Evolutionary conservation across 2,888 invertebrate species (phyloP).

Genomic region (Hirtodrosophila alboralis): DNA sequence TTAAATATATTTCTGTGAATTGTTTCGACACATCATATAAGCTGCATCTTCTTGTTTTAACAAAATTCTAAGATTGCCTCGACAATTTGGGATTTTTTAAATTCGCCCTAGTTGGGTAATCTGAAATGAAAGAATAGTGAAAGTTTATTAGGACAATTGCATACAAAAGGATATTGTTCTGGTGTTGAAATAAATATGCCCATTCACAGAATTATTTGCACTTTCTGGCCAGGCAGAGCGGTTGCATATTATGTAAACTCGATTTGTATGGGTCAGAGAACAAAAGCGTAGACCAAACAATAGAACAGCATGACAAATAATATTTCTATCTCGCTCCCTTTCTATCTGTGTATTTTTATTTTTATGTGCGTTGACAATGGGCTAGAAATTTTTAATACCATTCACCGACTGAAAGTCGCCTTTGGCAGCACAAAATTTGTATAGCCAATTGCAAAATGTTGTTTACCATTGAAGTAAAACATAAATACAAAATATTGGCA

Average conservation of each 20-base stretch:
- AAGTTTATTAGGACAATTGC: conserved; percentile 4
- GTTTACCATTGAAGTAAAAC: conserved; percentile 53
- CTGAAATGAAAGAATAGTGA: neutral
- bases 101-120: neutral
- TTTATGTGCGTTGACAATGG: conserved; percentile 52
- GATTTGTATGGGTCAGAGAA: conserved; percentile 17
- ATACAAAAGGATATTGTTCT: conserved; percentile 6
- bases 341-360: conserved; percentile 1
- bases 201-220: conserved; percentile 23
- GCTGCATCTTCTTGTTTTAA: too few relatives aligned
- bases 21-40: too few relatives aligned
- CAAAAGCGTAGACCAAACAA: conserved; percentile 43
- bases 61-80: too few relatives aligned
- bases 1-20: too few relatives aligned
- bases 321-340: too few relatives aligned
- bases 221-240: conserved; percentile 4
- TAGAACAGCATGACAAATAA: conserved; percentile 18
- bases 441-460: conserved; percentile 59
- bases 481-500: conserved; percentile 49
- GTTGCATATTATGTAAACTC: conserved; percentile 13
- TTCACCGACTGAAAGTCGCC: conserved; percentile 18
- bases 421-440: conserved; percentile 16
- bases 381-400: conserved; percentile 20
- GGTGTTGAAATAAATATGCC: conserved; percentile 11
- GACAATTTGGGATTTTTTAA: neutral